Percentiles rank a stretch among this genome's conserved stretches.
These are phyloP conservation scores for Brenthis hecate DNA, from an alignment of 2,888 invertebrate genomes.

Conservation along the genomic window DNA sequence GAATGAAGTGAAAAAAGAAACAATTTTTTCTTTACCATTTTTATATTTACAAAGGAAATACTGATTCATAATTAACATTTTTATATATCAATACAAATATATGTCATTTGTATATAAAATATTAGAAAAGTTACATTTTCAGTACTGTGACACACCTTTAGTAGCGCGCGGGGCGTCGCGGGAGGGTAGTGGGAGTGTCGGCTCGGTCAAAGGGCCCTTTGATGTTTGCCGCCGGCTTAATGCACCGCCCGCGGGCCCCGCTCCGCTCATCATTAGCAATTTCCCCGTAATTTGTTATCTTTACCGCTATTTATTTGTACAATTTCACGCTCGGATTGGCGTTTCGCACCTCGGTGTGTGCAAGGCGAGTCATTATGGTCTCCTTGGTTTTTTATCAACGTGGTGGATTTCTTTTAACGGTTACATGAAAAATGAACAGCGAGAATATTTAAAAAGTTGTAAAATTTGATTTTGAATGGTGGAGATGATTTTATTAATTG, in stretches of 20 bases:
- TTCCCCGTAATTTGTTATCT: conserved; percentile 82
- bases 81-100: not conserved
- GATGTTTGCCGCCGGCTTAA: conserved; percentile 83
- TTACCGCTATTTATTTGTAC: conserved; percentile 80
- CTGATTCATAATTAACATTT: no score
- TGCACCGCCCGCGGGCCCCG: conserved; percentile 80
- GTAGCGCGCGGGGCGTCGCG: conserved; percentile 34
- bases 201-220: conserved; percentile 81
- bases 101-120: conserved; percentile 8
- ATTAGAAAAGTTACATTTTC: conserved; percentile 18
- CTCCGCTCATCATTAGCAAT: conserved; percentile 81
- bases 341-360: conserved; percentile 54
- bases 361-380: conserved; percentile 34
- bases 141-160: conserved; percentile 41
- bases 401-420: conserved; percentile 19
- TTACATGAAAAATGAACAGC: conserved; percentile 32
- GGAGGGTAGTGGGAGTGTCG: conserved; percentile 53
- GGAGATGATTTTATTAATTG: no score
- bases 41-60: no score
- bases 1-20: no score
- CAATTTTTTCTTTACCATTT: no score
- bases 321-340: conserved; percentile 67
- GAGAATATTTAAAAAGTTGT: conserved; percentile 20
- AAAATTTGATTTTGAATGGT: conserved; percentile 14
- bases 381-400: conserved; percentile 36